A percentile compares a stretch with the other conserved stretches of the same genome.
Conservation (phyloP, 2,888 invertebrate genomes). For the Agrochola litura region DNA sequence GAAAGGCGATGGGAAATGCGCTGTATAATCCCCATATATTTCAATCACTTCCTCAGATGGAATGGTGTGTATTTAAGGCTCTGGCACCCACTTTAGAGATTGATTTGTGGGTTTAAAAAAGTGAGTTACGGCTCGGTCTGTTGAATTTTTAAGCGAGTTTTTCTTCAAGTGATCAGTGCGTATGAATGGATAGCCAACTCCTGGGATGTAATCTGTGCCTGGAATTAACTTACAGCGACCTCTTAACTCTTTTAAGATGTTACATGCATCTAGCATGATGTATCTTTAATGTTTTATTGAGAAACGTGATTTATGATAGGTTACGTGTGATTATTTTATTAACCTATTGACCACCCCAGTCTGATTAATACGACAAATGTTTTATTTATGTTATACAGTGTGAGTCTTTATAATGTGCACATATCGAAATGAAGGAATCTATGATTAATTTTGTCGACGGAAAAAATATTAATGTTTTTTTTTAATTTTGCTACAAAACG, state of each 20-base stretch:
- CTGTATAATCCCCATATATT: slow-evolving; percentile 9
- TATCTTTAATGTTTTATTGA: background rate
- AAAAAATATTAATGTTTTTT: too few species aligned
- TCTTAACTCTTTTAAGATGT: background rate
- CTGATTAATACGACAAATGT: too few species aligned
- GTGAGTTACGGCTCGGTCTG: background rate
- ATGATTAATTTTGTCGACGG: too few species aligned
- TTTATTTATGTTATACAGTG: too few species aligned
- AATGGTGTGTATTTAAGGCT: background rate
- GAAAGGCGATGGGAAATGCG: background rate
- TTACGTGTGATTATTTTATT: background rate
- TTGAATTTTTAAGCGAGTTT: background rate
- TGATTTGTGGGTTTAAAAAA: background rate
- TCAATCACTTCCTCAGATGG: background rate
- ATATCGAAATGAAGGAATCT: too few species aligned
- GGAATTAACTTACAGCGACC: background rate
- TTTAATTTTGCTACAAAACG: too few species aligned
- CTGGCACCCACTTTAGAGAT: background rate
- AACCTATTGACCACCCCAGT: too few species aligned
- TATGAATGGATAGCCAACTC: background rate
- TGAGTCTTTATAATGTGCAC: too few species aligned
- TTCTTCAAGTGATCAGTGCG: background rate
- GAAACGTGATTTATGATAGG: background rate
- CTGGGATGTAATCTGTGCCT: too few species aligned
- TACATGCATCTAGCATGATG: background rate